Conservation (phyloP, 1,140 invertebrate species). For the Panonychus citri region DNA sequence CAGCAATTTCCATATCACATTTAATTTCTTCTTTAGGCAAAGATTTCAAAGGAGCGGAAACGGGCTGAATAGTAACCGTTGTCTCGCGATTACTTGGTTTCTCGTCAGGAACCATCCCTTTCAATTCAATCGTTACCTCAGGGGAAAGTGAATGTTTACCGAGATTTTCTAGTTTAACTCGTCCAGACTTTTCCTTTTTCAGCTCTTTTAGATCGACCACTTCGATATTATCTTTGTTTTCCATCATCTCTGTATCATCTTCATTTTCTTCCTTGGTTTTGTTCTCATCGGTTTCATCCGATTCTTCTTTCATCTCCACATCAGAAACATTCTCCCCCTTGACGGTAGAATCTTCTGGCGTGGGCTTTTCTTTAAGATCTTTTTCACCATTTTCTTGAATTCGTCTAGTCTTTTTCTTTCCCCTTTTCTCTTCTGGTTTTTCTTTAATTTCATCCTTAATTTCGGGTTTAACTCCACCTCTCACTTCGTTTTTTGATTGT, state of each 20-base stretch:
- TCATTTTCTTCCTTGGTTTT: background rate
- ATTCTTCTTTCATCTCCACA: background rate
- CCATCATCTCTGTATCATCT: background rate
- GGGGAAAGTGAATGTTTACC: background rate
- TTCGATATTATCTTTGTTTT: no score
- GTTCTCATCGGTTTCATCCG: background rate
- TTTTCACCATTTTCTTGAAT: conserved; percentile 22
- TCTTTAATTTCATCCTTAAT: conserved; percentile 21
- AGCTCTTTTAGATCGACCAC: no score
- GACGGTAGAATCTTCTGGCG: background rate
- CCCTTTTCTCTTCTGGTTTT: conserved; percentile 19
- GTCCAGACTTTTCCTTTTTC: background rate
- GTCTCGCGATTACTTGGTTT: background rate
- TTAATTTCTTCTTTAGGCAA: background rate
- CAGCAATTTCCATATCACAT: background rate
- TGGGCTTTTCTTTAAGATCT: background rate
- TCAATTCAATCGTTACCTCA: background rate
- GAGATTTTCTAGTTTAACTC: background rate
- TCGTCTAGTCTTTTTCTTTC: conserved; percentile 18
- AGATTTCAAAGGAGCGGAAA: background rate
- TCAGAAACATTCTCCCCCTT: background rate
- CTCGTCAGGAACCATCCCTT: conserved; percentile 1
- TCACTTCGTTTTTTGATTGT: background rate
- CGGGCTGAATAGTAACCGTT: background rate
- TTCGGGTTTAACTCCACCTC: conserved; percentile 13